phyloP scores from a whole-genome alignment of 2,888 invertebrate genomes.

The Litoditis marina region DNA sequence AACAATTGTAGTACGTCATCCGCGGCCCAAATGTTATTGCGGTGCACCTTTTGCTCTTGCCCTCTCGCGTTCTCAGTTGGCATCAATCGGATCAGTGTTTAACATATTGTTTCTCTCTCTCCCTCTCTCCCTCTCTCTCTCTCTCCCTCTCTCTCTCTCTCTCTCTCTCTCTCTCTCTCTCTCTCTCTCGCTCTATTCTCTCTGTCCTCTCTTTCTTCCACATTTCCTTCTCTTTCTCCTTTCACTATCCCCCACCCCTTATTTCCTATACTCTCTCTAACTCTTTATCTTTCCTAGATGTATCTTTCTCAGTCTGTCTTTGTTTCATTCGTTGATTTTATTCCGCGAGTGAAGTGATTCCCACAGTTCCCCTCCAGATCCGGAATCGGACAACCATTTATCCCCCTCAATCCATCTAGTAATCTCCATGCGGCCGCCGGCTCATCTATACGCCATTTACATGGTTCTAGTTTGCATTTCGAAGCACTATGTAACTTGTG shows the following conservation, averaged over 20 bases:
- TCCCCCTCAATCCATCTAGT: conserved; percentile 6
- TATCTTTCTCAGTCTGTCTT: conserved; percentile 11
- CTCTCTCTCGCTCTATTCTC: conserved; percentile 8
- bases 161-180: conserved; percentile 7
- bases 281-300: conserved; percentile 14
- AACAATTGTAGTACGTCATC: too few relatives aligned
- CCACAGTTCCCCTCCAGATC: too few relatives aligned
- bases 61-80: too few relatives aligned
- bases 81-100: too few relatives aligned
- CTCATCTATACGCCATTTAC: too few relatives aligned
- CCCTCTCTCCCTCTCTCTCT: conserved; percentile 12
- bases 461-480: too few relatives aligned
- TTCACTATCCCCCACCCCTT: background rate
- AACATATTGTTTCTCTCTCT: conserved; percentile 6
- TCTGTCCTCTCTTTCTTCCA: conserved; percentile 13
- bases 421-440: too few relatives aligned
- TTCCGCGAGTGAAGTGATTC: too few relatives aligned
- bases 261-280: background rate
- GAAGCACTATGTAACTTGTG: too few relatives aligned
- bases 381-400: conserved; percentile 3
- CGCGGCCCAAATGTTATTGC: too few relatives aligned
- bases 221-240: conserved; percentile 3
- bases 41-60: too few relatives aligned
- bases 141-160: conserved; percentile 16
- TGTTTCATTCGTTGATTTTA: background rate